A percentile compares a stretch with the other conserved stretches of the same genome.
phyloP scores from a whole-genome alignment of 2,888 invertebrate genomes.

The Drosophila histrio region DNA sequence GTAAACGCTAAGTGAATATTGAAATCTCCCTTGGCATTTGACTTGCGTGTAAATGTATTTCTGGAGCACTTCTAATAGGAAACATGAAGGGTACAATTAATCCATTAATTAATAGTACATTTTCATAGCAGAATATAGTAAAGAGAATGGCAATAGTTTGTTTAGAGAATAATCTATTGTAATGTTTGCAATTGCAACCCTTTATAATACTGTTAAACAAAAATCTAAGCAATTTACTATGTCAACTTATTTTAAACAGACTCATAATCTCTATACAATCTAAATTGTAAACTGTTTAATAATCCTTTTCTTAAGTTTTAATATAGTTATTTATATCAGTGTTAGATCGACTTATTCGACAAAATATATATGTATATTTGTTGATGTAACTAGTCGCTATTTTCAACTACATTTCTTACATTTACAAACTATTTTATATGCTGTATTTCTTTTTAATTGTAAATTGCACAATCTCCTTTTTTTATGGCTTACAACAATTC shows the following conservation, averaged over 20 bases:
- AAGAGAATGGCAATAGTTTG: background rate
- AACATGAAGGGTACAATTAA: slow-evolving; percentile 6
- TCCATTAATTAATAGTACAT: background rate
- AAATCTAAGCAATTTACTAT: too few species aligned
- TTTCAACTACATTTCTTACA: background rate
- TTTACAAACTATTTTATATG: background rate
- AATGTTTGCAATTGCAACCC: too few species aligned
- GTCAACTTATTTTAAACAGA: too few species aligned
- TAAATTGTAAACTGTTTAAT: too few species aligned
- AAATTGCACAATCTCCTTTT: background rate
- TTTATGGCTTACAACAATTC: background rate
- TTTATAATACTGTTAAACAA: too few species aligned
- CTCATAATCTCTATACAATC: too few species aligned
- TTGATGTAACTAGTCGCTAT: too few species aligned
- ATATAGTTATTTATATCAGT: too few species aligned
- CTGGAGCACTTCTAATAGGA: background rate
- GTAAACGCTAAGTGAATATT: slow-evolving; percentile 3
- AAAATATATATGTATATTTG: background rate
- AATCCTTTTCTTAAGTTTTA: too few species aligned
- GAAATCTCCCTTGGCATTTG: slow-evolving; percentile 8
- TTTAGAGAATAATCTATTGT: too few species aligned
- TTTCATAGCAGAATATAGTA: background rate
- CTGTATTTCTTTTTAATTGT: background rate
- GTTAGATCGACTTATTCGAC: too few species aligned
- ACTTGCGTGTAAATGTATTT: slow-evolving; percentile 12